Conservation (phyloP, 2,888 invertebrate species). For the Sthenelais limicola region DNA sequence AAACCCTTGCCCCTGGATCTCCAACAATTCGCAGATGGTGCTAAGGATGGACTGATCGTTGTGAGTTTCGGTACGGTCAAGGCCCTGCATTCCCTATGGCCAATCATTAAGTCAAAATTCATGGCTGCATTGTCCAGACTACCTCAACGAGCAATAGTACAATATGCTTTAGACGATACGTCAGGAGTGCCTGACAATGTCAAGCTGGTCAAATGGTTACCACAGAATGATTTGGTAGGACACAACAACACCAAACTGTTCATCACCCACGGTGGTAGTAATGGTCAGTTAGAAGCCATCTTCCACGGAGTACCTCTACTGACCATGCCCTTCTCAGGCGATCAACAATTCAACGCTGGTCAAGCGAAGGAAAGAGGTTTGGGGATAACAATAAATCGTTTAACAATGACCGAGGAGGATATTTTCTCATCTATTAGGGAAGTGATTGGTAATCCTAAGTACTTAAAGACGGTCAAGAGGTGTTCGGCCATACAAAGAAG, state of each 20-base stretch:
- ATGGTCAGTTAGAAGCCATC: constrained; percentile 13
- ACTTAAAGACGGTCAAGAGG: constrained; percentile 1
- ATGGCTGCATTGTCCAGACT: constrained; percentile 1
- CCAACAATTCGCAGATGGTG: constrained; percentile 13
- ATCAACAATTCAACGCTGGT: constrained; percentile 4
- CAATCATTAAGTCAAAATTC: background rate
- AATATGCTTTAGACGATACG: constrained; percentile 16
- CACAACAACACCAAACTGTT: constrained; percentile 12
- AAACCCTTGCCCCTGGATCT: constrained; percentile 4
- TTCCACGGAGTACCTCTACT: constrained; percentile 20
- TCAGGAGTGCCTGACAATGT: background rate
- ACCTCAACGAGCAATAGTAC: background rate
- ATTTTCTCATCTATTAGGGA: background rate
- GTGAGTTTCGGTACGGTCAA: background rate
- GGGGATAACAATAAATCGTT: background rate
- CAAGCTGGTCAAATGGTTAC: no score
- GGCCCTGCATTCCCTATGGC: background rate
- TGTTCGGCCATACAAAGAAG: background rate
- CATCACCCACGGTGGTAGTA: constrained; percentile 12
- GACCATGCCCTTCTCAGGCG: constrained; percentile 14
- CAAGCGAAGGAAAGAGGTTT: constrained; percentile 5
- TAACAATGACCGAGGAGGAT: background rate
- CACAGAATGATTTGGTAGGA: no score
- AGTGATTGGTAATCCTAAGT: constrained; percentile 1
- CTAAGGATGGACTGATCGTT: constrained; percentile 13